Base-by-base conservation (phyloP, 2,888 invertebrate genomes). In the Aethes cnicana region DNA sequence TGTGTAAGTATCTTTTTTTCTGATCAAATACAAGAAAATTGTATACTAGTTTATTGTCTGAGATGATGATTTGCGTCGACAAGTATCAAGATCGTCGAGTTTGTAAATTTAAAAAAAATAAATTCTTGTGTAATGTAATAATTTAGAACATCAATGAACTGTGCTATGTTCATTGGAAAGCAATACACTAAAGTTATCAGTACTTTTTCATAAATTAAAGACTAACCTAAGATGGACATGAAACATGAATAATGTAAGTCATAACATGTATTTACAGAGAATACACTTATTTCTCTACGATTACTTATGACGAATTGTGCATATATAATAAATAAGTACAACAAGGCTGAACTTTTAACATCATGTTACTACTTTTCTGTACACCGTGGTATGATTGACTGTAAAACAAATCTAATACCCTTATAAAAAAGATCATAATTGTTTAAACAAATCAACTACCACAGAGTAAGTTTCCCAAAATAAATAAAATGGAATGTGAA, bases 251-350 rank as follows among this genome's bases (percentile, higher is more conserved):
- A 41, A 30, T 47, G 43, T 39, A 46, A 56, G 36, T 44, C 26
- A 41, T 48, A 57, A 54, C 52, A 48, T 37, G 47, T 56, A 56
- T 48, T 55, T 48, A 54, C 44, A 54, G 47, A 53, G 53, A 56
- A 57, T 52, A 21, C 26, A 32, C 36, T 33, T 55, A 57, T 50
- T 26, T 6, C 4, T 9, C n/a, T n/a, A n/a, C n/a, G n/a, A n/a
- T n/a, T 44, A 50, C 30, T 14, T 20, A 6, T 28, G 16, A 30
- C 7, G 28, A 23, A 32, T 50, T 50, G 43, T 44, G 50, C 50
- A 44, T 23, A 30, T 36, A 36, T 25, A 18, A 37, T 37, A 44
- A 44, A 50, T 43, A 44, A 44, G 44, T 43, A 50, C 28, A 44
- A 35, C 35, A 42, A 21, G 8, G 9, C 17, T 17, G 28, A 37